Evolutionary conservation across 2,113 vertebrate genomes (phyloP).

Genomic region (Prionailurus bengalensis): DNA sequence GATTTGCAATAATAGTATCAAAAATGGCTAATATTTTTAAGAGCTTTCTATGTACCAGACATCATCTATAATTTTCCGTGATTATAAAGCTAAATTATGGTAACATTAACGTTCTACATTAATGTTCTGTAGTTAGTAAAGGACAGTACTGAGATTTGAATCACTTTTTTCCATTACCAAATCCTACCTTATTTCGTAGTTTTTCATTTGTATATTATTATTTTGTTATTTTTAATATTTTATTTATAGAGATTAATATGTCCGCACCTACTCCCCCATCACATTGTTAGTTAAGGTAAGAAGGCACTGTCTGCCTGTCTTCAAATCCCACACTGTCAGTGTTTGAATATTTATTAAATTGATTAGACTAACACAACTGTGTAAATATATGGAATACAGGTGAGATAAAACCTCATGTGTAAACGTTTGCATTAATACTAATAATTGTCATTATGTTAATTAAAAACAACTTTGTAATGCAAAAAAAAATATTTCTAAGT

Average conservation of each 20-base stretch:
- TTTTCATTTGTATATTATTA: background rate
- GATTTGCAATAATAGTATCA: background rate
- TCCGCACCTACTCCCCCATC: fast-evolving
- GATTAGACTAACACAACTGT: background rate
- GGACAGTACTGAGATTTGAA: background rate
- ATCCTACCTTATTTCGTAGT: background rate
- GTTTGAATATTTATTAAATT: background rate
- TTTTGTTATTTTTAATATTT: background rate
- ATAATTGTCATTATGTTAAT: background rate
- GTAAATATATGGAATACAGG: background rate
- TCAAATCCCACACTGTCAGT: background rate
- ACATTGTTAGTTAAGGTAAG: background rate
- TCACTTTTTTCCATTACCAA: too few relatives aligned
- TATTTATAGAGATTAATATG: background rate
- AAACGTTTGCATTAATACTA: background rate
- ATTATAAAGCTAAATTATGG: background rate
- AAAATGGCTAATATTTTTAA: background rate
- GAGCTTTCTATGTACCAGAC: background rate
- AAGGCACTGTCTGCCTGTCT: background rate
- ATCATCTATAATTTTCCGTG: background rate
- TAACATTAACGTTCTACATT: background rate
- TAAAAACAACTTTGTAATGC: background rate
- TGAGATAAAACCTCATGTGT: background rate
- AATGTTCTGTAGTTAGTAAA: background rate
- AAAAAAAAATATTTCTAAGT: background rate